phyloP scores from a whole-genome alignment of 1,140 invertebrate genomes.

The Kradibia gibbosae region DNA sequence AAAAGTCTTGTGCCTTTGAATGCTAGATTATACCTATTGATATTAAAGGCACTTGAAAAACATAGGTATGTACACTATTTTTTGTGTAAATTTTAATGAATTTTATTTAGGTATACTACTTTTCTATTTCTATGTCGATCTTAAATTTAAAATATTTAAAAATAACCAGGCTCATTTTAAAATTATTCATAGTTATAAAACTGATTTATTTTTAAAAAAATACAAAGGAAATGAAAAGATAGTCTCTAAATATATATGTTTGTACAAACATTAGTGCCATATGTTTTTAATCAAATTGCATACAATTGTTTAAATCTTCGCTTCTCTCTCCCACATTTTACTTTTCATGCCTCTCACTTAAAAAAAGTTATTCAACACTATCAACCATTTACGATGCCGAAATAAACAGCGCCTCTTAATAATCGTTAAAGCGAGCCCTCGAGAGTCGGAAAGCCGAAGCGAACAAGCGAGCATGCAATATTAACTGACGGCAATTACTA shows the following conservation, averaged over 20 bases:
- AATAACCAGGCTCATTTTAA: no score
- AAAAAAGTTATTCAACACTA: no score
- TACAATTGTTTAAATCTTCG: not conserved
- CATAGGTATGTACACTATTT: no score
- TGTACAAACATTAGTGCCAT: not conserved
- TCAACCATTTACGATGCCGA: not conserved
- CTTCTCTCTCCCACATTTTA: not conserved
- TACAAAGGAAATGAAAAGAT: not conserved
- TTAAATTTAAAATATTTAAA: no score
- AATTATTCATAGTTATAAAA: no score
- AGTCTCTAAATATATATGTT: not conserved
- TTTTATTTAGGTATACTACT: no score
- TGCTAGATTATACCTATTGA: no score
- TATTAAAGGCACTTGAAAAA: no score
- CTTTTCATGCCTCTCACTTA: not conserved
- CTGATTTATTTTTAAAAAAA: no score
- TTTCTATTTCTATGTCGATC: no score
- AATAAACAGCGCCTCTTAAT: slow-evolving; percentile 29
- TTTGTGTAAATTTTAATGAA: no score
- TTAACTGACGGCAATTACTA: slow-evolving; percentile 34
- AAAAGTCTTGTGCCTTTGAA: no score
- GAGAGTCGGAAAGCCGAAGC: slow-evolving; percentile 1
- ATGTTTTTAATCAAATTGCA: slow-evolving; percentile 10
- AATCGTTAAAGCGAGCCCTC: slow-evolving; percentile 39
- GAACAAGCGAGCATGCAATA: not conserved